Evolutionary conservation across 2,797 vertebrate species (phyloP).

Genomic region (Catamblyrhynchus diadema): DNA sequence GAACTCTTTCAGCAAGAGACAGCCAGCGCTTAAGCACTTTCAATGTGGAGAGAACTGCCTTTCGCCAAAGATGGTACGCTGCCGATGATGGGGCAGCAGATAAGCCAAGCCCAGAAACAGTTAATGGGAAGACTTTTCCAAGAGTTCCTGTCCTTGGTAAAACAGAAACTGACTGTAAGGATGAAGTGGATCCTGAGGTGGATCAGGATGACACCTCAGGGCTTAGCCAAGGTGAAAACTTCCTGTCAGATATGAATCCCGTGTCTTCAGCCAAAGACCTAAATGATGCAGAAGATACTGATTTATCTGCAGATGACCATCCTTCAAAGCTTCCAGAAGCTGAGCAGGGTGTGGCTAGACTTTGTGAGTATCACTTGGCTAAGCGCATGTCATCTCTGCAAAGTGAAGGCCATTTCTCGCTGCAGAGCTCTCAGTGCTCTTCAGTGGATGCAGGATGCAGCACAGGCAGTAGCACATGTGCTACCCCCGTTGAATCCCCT

Average conservation of each 20-base stretch:
- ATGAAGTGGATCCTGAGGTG: conserved; percentile 76
- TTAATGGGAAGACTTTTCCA: conserved; percentile 75
- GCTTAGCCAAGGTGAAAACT: conserved; percentile 80
- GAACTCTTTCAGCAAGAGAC: conserved; percentile 86
- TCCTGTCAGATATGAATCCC: conserved; percentile 74
- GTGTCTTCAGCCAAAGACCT: conserved; percentile 84
- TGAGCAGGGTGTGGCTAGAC: conserved; percentile 81
- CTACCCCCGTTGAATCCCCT: conserved; percentile 92
- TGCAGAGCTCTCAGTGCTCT: conserved; percentile 95
- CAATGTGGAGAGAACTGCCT: conserved; percentile 90
- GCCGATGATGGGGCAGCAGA: conserved; percentile 81
- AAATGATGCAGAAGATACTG: conserved; percentile 71
- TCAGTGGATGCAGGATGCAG: conserved; percentile 95
- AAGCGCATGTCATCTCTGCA: conserved; percentile 95
- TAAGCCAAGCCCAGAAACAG: conserved; percentile 78
- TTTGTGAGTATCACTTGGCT: conserved; percentile 90
- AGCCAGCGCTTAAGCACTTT: conserved; percentile 87
- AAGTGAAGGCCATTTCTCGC: conserved; percentile 90
- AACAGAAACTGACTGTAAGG: conserved; percentile 78
- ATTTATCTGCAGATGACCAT: conserved; percentile 78
- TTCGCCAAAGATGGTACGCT: conserved; percentile 89
- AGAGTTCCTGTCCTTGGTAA: conserved; percentile 80
- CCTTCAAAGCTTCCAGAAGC: conserved; percentile 79
- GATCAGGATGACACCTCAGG: conserved; percentile 68
- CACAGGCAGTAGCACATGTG: conserved; percentile 88